These are phyloP conservation scores for Pomacea canaliculata DNA, from an alignment of 2,888 invertebrate genomes.

Conservation along the genomic window DNA sequence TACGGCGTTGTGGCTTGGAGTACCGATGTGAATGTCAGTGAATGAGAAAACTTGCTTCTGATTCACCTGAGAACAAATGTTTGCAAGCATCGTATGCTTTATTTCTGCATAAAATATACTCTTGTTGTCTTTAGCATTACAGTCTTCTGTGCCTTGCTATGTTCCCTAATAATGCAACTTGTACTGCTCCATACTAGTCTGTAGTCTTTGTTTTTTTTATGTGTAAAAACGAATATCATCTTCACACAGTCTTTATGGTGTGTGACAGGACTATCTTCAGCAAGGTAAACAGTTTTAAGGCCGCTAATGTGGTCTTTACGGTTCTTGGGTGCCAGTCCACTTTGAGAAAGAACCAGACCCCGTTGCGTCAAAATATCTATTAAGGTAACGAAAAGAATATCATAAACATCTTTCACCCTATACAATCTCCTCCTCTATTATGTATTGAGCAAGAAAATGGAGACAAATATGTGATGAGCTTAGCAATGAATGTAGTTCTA, in stretches of 20 bases:
- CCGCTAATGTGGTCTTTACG: conserved; percentile 41
- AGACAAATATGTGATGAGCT: too few relatives aligned
- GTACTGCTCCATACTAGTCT: too few relatives aligned
- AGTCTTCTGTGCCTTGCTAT: too few relatives aligned
- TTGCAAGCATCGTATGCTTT: background rate
- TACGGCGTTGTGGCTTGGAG: conserved; percentile 33
- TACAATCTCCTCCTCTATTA: background rate
- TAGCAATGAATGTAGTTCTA: too few relatives aligned
- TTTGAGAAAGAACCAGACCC: conserved; percentile 38
- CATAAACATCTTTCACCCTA: background rate
- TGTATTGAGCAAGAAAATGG: too few relatives aligned
- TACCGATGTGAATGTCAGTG: conserved; percentile 11
- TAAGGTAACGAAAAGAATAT: conserved; percentile 32
- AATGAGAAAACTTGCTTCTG: background rate
- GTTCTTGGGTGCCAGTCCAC: conserved; percentile 48
- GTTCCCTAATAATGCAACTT: too few relatives aligned
- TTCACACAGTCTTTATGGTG: too few relatives aligned
- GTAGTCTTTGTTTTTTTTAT: background rate
- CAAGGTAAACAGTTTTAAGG: conserved; percentile 39
- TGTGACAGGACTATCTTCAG: conserved; percentile 35
- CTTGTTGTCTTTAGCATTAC: too few relatives aligned
- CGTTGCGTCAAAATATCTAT: too few relatives aligned
- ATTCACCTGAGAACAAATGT: background rate
- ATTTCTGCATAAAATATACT: too few relatives aligned
- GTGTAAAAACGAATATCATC: background rate